Conservation (phyloP, 2,797 vertebrate genomes). For the Schizopygopsis pylzovi region DNA sequence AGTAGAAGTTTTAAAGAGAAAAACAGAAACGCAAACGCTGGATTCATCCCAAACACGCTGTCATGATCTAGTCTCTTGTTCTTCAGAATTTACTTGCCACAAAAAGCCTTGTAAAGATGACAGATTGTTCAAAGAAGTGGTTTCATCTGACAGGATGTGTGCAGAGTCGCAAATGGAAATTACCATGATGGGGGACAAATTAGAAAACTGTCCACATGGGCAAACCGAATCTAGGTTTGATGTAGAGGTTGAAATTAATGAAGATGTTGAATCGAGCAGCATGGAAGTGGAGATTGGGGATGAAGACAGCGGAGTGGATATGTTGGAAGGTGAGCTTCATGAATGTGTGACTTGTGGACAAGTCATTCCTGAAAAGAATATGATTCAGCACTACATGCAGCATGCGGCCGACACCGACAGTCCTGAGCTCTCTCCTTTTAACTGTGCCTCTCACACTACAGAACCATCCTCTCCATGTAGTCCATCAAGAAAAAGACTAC, state of each 20-base stretch:
- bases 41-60: neutral
- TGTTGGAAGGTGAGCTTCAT: slow-evolving; percentile 51
- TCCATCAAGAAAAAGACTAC: slow-evolving; percentile 38
- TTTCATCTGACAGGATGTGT: neutral
- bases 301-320: slow-evolving; percentile 37
- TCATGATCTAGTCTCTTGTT: neutral
- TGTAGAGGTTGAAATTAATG: neutral
- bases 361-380: slow-evolving; percentile 56
- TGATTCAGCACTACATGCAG: slow-evolving; percentile 54
- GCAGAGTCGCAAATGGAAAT: neutral
- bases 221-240: neutral
- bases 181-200: neutral
- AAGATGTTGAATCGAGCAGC: neutral
- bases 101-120: neutral
- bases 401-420: slow-evolving; percentile 46
- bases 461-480: slow-evolving; percentile 19
- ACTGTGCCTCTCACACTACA: neutral
- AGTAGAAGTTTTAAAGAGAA: neutral
- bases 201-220: neutral
- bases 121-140: neutral
- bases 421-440: slow-evolving; percentile 1
- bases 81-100: slow-evolving; percentile 12
- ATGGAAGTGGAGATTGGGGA: slow-evolving; percentile 46
- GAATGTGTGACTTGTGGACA: slow-evolving; percentile 63
- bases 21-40: neutral